Base-by-base conservation (phyloP, 2,113 vertebrate species). In the Penelope pileata region DNA sequence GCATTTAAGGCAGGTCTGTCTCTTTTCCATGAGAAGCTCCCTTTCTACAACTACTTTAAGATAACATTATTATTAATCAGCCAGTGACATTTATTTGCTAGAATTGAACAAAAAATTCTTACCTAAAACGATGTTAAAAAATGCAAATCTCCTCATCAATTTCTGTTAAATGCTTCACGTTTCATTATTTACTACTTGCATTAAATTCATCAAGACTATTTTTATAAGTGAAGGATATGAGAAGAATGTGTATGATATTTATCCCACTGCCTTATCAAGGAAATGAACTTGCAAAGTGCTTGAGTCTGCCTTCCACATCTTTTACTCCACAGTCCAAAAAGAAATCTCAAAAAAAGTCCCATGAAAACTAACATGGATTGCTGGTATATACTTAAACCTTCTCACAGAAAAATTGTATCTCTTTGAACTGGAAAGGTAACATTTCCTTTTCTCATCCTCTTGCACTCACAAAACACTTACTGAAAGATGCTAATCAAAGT, bases 221-320 rank as follows among this genome's bases (percentile, higher is more conserved):
- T 68, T 90, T 78, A 90, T 30, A 95, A 79, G 63, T 32, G 51
- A 86, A 70, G 66, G 67, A 92, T 96, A 94, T 96, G 80, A 91
- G 86, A 72, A 86, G 82, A 72, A 91, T 64, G 45, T 51, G 32
- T 80, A 43, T 48, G 50, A 54, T 66, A 87, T 92, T 43, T 51
- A 90, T 94, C 63, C 73, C 90, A 73, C 83, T 73, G 51, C 92
- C 94, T 97, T 96, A 97, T 94, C 94, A 97, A 95, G 96, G 92
- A 96, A 97, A 81, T 91, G 96, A 96, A 94, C 72, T 48, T 79
- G 83, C 12, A 54, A 88, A 86, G 56, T 13, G 54, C 26, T 50
- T 54, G 16, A 82, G 42, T 62, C 45, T 72, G 51, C 9, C 68
- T 74, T 45, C 54, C 80, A 73, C 29, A 56, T 58, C 51, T 85